Evolutionary conservation across 2,113 vertebrate genomes (phyloP), one percentile per base, ranked within the genome.

Genomic region (Gallinago undulata): DNA sequence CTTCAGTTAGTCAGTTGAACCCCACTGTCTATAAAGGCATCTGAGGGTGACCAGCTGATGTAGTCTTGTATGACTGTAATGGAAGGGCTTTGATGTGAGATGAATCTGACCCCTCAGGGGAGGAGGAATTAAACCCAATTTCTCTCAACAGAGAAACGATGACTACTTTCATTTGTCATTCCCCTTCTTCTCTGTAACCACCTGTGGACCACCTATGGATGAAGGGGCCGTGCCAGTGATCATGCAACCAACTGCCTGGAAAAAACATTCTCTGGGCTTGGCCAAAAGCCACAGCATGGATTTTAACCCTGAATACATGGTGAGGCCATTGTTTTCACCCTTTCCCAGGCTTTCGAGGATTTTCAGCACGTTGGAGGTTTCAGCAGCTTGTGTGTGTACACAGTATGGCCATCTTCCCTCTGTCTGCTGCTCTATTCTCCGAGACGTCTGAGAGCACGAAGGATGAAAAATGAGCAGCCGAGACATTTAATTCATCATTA

Each of bases 381-480:
- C 73, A 67, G 87, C 64, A 70, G 47, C 70, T 43, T 3, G 8
- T 0, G 0, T 59, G 31, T 28, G 23, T 22, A 22, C 53, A 31
- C 39, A 27, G 31, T 18, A 31, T 39, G 39, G 33, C 19, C 93
- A 63, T 5, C 35, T 62, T 63, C 60, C 37, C 43, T 78, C 76
- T 0, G 1, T n/a, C 69, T 62, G 55, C 70, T 59, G 22, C 8
- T 91, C 57, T 57, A 4, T 79, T 77, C 73, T 60, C 56, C 45
- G 94, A 41, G 64, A 84, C 1, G 10, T 55, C 78, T 56, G 68
- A 75, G 66, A 93, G 62, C 64, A 75, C 2, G 1, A 60, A 57
- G 80, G 80, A 81, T 79, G 80, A 89, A 72, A 87, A 96, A 91
- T 22, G 73, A 93, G 89, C 92, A 84, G 73, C 62, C 70, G 47